A percentile compares a stretch with the other conserved stretches of the same genome.
Evolutionary conservation across 2,888 invertebrate species (phyloP).

Genomic region (Tetramorium bicarinatum): DNA sequence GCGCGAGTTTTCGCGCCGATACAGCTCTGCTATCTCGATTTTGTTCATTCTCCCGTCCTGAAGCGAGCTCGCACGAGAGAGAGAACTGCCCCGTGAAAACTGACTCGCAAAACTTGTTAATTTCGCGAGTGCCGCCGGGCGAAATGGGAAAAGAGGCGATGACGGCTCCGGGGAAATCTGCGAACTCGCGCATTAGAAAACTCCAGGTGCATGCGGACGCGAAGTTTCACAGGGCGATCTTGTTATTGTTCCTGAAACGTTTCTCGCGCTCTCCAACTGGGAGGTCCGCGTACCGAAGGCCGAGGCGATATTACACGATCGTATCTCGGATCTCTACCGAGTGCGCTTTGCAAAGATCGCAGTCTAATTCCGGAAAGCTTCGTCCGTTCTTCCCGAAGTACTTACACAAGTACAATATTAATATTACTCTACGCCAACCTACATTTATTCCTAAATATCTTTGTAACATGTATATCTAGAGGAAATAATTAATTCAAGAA

Average conservation of each 20-base stretch:
- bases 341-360: slow-evolving; percentile 17
- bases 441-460: slow-evolving; percentile 44
- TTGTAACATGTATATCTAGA: slow-evolving; percentile 39
- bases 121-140: slow-evolving; percentile 66
- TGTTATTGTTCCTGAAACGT: slow-evolving; percentile 61
- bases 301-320: slow-evolving; percentile 43
- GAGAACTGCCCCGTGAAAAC: slow-evolving; percentile 48
- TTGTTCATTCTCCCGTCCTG: slow-evolving; percentile 60
- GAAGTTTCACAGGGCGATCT: slow-evolving; percentile 58
- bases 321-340: slow-evolving; percentile 28
- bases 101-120: slow-evolving; percentile 71
- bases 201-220: slow-evolving; percentile 57
- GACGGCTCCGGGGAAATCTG: slow-evolving; percentile 75
- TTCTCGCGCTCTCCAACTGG: slow-evolving; percentile 30
- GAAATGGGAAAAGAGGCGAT: slow-evolving; percentile 61
- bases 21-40: slow-evolving; percentile 49
- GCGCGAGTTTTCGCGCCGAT: slow-evolving; percentile 61
- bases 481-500: slow-evolving; percentile 51
- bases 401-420: slow-evolving; percentile 42
- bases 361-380: slow-evolving; percentile 18
- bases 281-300: slow-evolving; percentile 34
- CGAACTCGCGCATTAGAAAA: slow-evolving; percentile 74
- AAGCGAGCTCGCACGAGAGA: slow-evolving; percentile 8
- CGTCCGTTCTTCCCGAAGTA: slow-evolving; percentile 32
- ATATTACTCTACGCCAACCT: slow-evolving; percentile 41